phyloP scores from a whole-genome alignment of 2,113 vertebrate species.

The Suncus etruscus region DNA sequence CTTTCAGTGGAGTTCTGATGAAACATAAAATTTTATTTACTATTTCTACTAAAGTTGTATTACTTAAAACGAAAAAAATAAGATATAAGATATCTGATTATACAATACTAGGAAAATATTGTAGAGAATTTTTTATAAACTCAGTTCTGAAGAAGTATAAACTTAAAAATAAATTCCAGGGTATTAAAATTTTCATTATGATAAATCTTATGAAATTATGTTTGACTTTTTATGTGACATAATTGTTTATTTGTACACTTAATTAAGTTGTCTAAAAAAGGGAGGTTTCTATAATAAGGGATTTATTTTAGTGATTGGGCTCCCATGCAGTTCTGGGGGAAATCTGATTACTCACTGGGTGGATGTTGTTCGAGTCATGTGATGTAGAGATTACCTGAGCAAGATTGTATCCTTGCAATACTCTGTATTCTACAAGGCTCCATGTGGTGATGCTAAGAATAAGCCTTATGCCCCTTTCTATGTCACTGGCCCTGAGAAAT shows the following conservation, averaged over 20 bases:
- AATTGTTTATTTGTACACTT: slow-evolving; percentile 21
- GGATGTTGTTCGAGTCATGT: too few species aligned
- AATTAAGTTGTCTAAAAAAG: slow-evolving; percentile 44
- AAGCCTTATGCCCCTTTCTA: too few species aligned
- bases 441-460: too few species aligned
- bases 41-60: neutral
- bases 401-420: too few species aligned
- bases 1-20: neutral
- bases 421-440: too few species aligned
- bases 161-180: neutral
- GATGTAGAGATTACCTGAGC: too few species aligned
- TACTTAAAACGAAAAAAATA: neutral
- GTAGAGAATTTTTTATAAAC: neutral
- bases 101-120: neutral
- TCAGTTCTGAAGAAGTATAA: neutral
- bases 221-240: neutral
- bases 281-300: slow-evolving; percentile 15
- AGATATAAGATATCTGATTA: neutral
- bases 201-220: neutral
- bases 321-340: too few species aligned
- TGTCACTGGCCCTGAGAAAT: too few species aligned
- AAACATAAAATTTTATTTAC: neutral
- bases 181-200: neutral
- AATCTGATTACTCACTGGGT: too few species aligned
- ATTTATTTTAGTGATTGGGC: neutral